Percentiles rank a stretch among this genome's conserved stretches.
Evolutionary conservation across 2,113 vertebrate species (phyloP).

Genomic region (Zapornia atra): DNA sequence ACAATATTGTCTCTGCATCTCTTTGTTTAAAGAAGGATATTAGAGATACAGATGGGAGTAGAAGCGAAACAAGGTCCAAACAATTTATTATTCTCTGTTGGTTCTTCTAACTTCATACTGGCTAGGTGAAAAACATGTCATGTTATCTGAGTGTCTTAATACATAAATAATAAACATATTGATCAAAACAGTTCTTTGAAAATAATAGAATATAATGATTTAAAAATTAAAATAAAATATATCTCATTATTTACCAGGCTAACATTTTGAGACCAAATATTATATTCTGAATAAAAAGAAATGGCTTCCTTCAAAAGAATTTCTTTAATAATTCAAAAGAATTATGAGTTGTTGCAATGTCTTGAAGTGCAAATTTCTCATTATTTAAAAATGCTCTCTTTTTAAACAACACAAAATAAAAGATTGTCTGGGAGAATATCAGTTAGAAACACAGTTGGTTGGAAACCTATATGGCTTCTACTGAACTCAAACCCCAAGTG

Average conservation of each 20-base stretch:
- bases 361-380: neutral
- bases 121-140: neutral
- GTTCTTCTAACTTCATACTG: neutral
- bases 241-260: constrained; percentile 2
- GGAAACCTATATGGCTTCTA: neutral
- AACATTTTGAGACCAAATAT: neutral
- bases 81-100: neutral
- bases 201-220: neutral
- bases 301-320: neutral
- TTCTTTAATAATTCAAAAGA: constrained; percentile 22
- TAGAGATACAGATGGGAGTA: neutral
- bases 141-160: neutral
- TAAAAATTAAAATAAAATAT: neutral
- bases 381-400: constrained; percentile 10
- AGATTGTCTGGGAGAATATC: neutral
- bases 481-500: neutral
- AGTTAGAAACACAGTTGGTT: neutral
- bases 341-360: neutral
- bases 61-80: neutral
- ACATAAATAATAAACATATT: neutral
- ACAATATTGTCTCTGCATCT: neutral
- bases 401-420: neutral
- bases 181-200: constrained; percentile 26
- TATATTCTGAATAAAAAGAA: neutral
- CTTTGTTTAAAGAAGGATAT: neutral